Evolutionary conservation across 2,888 invertebrate species (phyloP), one percentile per base, ranked within the genome.

Genomic region (Hemistola chrysoprasaria): DNA sequence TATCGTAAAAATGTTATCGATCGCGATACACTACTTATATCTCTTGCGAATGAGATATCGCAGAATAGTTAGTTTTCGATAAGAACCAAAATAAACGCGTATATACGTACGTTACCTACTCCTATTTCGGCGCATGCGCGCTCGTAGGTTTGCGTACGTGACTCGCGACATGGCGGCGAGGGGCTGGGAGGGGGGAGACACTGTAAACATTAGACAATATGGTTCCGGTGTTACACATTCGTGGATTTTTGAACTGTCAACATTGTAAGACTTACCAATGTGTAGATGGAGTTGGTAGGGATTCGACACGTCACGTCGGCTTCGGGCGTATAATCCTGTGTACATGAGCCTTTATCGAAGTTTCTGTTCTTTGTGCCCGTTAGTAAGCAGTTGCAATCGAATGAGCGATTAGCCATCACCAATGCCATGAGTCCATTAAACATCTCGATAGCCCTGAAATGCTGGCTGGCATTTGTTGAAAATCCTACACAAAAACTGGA

Each of bases 41-140:
- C 69, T 44, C 50, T 53, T 33, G 61, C 97, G 53, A 97, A 96
- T 94, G 96, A 16, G 90, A 88, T 72, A 72, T 74, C 70, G 56
- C 59, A 50, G 61, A 57, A 78, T 78, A 71, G 65, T 53, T 44
- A 29, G 53, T 62, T 62, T 57, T 46, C 57, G 78, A 82, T 82
- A 79, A 71, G 61, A 70, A 68, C 73, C 71, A 73, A 79, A 81
- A 77, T 77, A 74, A 55, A 70, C 61, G 71, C 54, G 57, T 52
- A 45, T 47, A 40, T 36, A 43, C n/a, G 11, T 30, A 43, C 51
- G 16, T 16, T 16, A 3, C 3, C 3, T 16, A 16, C 16, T 16
- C 16, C 2, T 4, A 16, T 16, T 16, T 3, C 3, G 56, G 59
- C 86, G 83, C 85, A 77, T 78, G 84, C 86, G 86, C 79, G 25